A percentile compares a stretch with the other conserved stretches of the same genome.
phyloP scores from a whole-genome alignment of 2,113 vertebrate genomes.

The Carollia perspicillata region DNA sequence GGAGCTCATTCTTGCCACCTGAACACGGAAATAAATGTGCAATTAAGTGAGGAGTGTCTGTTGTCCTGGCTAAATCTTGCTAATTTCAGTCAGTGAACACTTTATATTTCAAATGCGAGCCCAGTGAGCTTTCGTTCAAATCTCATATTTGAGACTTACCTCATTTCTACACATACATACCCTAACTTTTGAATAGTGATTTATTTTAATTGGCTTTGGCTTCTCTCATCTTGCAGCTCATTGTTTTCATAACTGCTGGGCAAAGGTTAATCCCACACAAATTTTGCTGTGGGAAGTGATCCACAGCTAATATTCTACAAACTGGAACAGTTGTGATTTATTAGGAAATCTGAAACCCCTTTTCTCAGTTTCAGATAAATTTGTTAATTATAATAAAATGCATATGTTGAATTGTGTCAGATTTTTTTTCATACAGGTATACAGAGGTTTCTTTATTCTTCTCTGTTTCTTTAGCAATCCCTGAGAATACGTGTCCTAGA shows the following conservation, averaged over 20 bases:
- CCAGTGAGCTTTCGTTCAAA: slow-evolving; percentile 45
- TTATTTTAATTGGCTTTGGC: slow-evolving; percentile 59
- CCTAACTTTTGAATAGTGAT: slow-evolving; percentile 29
- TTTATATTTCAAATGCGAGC: slow-evolving; percentile 58
- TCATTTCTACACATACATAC: neutral
- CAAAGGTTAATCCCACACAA: slow-evolving; percentile 29
- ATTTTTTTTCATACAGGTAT: neutral
- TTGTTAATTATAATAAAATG: slow-evolving; percentile 13
- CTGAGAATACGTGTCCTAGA: slow-evolving; percentile 13
- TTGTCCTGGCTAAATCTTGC: slow-evolving; percentile 74
- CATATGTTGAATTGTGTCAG: slow-evolving; percentile 9
- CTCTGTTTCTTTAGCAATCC: neutral
- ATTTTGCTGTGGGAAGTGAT: slow-evolving; percentile 44
- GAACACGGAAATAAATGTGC: slow-evolving; percentile 80
- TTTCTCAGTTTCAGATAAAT: slow-evolving; percentile 42
- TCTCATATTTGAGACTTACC: slow-evolving; percentile 20
- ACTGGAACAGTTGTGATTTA: slow-evolving; percentile 12
- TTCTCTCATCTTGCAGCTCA: slow-evolving; percentile 26
- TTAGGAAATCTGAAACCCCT: slow-evolving; percentile 50
- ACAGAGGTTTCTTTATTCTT: slow-evolving; percentile 6
- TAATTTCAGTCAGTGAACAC: slow-evolving; percentile 73
- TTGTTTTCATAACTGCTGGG: slow-evolving; percentile 54
- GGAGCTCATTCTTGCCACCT: slow-evolving; percentile 81
- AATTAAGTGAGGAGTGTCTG: slow-evolving; percentile 79
- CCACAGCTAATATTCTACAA: slow-evolving; percentile 31